A percentile compares a stretch with the other conserved stretches of the same genome.
These are phyloP conservation scores for Takifugu bimaculatus DNA, from an alignment of 2,113 vertebrate genomes.

Conservation along the genomic window DNA sequence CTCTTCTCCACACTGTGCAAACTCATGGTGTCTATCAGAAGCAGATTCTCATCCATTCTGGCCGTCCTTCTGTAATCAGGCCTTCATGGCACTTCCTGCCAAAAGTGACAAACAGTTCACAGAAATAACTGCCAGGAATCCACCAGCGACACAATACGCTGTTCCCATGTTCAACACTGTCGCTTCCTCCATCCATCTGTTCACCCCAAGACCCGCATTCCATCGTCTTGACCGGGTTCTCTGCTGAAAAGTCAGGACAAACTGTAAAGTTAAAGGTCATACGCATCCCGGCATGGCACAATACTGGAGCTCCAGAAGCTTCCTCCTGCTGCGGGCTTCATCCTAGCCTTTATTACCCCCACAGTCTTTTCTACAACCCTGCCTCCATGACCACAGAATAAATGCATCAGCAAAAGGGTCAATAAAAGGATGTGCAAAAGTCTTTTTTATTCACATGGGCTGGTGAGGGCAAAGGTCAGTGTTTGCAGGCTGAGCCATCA, in stretches of 20 bases:
- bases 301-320: too few relatives aligned
- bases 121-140: slow-evolving; percentile 24
- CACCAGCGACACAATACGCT: slow-evolving; percentile 40
- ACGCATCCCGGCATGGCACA: not conserved
- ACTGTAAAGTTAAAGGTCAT: slow-evolving; percentile 13
- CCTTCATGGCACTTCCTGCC: slow-evolving; percentile 32
- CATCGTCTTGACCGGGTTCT: not conserved
- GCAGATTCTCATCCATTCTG: slow-evolving; percentile 40
- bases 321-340: too few relatives aligned
- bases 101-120: slow-evolving; percentile 36
- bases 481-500: slow-evolving; percentile 42
- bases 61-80: slow-evolving; percentile 26
- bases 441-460: slow-evolving; percentile 53
- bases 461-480: slow-evolving; percentile 48
- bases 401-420: too few relatives aligned
- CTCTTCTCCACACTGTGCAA: not conserved
- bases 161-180: slow-evolving; percentile 27
- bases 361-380: slow-evolving; percentile 4
- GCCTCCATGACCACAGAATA: slow-evolving; percentile 10
- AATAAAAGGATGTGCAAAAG: not conserved
- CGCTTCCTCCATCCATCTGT: slow-evolving; percentile 20
- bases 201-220: not conserved
- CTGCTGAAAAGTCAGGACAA: not conserved
- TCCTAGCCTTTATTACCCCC: too few relatives aligned
- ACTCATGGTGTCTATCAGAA: slow-evolving; percentile 1